Percentiles rank a stretch among this genome's conserved stretches.
Conservation (phyloP, 2,888 invertebrate genomes). For the Dermolepida albohirtum region DNA sequence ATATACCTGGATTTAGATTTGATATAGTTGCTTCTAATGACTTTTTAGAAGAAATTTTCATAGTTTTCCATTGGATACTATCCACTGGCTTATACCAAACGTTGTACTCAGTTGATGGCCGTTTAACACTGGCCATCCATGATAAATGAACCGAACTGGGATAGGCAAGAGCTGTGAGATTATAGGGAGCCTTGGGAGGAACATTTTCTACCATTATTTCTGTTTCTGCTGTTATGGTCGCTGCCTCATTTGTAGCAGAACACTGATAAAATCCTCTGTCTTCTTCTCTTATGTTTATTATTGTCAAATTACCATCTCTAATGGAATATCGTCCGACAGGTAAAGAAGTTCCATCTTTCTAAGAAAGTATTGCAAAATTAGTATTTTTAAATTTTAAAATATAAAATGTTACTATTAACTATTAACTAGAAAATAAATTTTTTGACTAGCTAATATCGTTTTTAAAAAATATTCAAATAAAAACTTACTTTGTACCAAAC, state of each 20-base stretch:
- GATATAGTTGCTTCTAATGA: slow-evolving; percentile 83
- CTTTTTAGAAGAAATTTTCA: slow-evolving; percentile 78
- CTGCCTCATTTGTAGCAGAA: slow-evolving; percentile 88
- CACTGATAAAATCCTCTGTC: slow-evolving; percentile 91
- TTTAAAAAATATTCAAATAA: background rate
- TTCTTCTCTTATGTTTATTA: slow-evolving; percentile 81
- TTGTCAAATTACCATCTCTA: slow-evolving; percentile 84
- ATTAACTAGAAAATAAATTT: too few relatives aligned
- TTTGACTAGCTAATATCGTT: background rate
- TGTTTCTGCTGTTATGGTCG: slow-evolving; percentile 82
- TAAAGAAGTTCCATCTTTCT: slow-evolving; percentile 81
- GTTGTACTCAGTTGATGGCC: slow-evolving; percentile 79
- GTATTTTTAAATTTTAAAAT: too few relatives aligned
- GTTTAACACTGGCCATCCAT: slow-evolving; percentile 87
- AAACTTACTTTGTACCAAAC: slow-evolving; percentile 75
- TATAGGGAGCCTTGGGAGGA: slow-evolving; percentile 91
- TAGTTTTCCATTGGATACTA: slow-evolving; percentile 85
- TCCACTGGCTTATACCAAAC: slow-evolving; percentile 87
- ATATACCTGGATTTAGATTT: slow-evolving; percentile 75
- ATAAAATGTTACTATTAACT: too few relatives aligned
- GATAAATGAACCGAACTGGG: slow-evolving; percentile 79
- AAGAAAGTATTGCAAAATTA: slow-evolving; percentile 45
- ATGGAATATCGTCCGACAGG: slow-evolving; percentile 76
- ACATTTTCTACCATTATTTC: slow-evolving; percentile 87
- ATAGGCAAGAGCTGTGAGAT: slow-evolving; percentile 82